phyloP scores from a whole-genome alignment of 2,797 vertebrate species.

The Enteromius radiatus region DNA sequence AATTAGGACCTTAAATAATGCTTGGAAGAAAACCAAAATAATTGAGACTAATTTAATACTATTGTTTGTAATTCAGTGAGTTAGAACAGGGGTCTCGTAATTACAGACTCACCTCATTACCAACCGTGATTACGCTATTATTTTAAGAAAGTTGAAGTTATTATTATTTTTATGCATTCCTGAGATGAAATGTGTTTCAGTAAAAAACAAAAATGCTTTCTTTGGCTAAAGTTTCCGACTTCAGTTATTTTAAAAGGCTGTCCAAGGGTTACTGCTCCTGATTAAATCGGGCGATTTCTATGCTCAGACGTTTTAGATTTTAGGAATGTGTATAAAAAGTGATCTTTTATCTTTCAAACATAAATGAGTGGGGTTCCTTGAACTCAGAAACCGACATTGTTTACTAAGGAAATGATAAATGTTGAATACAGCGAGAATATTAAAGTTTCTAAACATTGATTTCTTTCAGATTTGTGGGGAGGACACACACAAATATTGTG shows the following conservation, averaged over 20 bases:
- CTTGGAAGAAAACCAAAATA: slow-evolving; percentile 45
- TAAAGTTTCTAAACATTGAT: slow-evolving; percentile 58
- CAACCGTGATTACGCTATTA: slow-evolving; percentile 38
- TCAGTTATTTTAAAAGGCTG: slow-evolving; percentile 67
- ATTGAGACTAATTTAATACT: slow-evolving; percentile 45
- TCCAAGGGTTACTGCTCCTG: slow-evolving; percentile 56
- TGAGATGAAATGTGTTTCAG: slow-evolving; percentile 61
- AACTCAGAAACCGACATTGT: slow-evolving; percentile 62
- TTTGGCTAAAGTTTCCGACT: slow-evolving; percentile 60
- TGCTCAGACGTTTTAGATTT: slow-evolving; percentile 64
- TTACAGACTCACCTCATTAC: slow-evolving; percentile 58
- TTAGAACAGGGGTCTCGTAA: slow-evolving; percentile 53
- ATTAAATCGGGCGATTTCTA: slow-evolving; percentile 60
- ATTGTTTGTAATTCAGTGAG: slow-evolving; percentile 56
- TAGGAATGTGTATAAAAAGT: slow-evolving; percentile 66
- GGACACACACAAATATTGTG: slow-evolving; percentile 58
- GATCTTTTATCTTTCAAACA: slow-evolving; percentile 67
- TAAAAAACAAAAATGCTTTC: slow-evolving; percentile 63
- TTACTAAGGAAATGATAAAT: slow-evolving; percentile 68
- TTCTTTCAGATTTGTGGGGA: slow-evolving; percentile 55
- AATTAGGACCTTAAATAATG: slow-evolving; percentile 34
- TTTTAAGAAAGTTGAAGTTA: slow-evolving; percentile 51
- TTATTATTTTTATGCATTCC: slow-evolving; percentile 53
- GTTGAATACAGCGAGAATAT: slow-evolving; percentile 65
- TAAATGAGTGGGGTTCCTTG: slow-evolving; percentile 32